These are phyloP conservation scores for Protaetia brevitarsis DNA, from an alignment of 1,140 invertebrate species.

Conservation along the genomic window DNA sequence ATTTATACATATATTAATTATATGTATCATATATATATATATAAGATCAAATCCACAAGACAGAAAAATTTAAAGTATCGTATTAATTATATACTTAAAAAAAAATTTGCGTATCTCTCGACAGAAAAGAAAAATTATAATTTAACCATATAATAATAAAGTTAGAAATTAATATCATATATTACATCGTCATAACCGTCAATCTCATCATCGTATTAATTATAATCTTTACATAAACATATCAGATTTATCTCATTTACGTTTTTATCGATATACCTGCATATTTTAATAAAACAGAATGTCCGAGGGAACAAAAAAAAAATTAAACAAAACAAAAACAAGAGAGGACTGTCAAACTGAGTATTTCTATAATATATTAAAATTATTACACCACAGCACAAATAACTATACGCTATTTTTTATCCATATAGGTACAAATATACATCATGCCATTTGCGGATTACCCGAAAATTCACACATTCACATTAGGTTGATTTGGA, in stretches of 20 bases:
- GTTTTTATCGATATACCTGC: not conserved
- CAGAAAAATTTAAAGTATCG: conserved; percentile 40
- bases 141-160: conserved; percentile 2
- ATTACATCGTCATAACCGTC: not conserved
- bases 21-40: conserved; percentile 44
- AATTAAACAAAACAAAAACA: not conserved
- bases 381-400: conserved; percentile 51
- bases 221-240: conserved; percentile 5
- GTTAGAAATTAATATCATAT: conserved; percentile 11
- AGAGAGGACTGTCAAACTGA: conserved; percentile 22
- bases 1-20: conserved; percentile 49
- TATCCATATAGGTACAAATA: conserved; percentile 51
- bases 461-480: conserved; percentile 4
- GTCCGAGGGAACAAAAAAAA: not conserved
- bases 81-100: conserved; percentile 31
- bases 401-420: conserved; percentile 47
- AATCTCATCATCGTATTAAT: not conserved
- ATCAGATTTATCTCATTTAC: not conserved
- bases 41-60: conserved; percentile 48
- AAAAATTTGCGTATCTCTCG: conserved; percentile 14
- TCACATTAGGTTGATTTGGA: not conserved
- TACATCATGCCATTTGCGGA: conserved; percentile 44
- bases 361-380: conserved; percentile 40
- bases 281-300: not conserved
- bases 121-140: not conserved